These are phyloP conservation scores for Corydoras maculifer DNA, from an alignment of 2,113 vertebrate species.

Conservation along the genomic window DNA sequence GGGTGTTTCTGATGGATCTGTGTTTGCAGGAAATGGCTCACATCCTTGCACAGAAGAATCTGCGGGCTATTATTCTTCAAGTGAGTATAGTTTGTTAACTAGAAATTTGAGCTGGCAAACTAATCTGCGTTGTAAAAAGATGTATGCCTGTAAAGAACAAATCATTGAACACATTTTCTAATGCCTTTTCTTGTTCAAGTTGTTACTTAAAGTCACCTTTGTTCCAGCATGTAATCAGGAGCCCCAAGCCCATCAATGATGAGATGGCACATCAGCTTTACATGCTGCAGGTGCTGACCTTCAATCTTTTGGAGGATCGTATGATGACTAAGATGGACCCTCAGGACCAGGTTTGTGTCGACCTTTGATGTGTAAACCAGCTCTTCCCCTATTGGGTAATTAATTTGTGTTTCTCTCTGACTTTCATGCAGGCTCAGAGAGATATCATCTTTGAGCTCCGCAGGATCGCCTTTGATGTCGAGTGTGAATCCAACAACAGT, in stretches of 20 bases:
- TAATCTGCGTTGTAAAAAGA: no score
- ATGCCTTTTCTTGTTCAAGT: no score
- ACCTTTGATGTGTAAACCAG: background rate
- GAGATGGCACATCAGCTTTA: constrained; percentile 98
- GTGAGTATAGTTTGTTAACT: constrained; percentile 68
- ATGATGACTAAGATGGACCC: constrained; percentile 99
- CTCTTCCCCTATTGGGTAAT: background rate
- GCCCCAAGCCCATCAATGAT: constrained; percentile 84
- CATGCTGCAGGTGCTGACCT: constrained; percentile 93
- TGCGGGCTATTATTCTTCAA: constrained; percentile 88
- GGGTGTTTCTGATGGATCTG: background rate
- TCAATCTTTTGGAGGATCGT: constrained; percentile 93
- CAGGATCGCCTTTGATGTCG: constrained; percentile 92
- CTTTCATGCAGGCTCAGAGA: constrained; percentile 77
- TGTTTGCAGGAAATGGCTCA: constrained; percentile 89
- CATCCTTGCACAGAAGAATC: constrained; percentile 93
- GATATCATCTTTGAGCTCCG: constrained; percentile 98
- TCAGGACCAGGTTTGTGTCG: constrained; percentile 82
- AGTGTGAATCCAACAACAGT: constrained; percentile 84
- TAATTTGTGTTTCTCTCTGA: background rate
- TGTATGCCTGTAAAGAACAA: no score
- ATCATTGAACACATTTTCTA: no score
- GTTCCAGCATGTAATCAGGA: constrained; percentile 85
- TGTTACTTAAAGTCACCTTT: no score
- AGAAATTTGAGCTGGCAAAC: no score